A percentile compares a stretch with the other conserved stretches of the same genome.
These are phyloP conservation scores for Gephyroberyx darwinii DNA, from an alignment of 2,797 vertebrate species.

Conservation along the genomic window DNA sequence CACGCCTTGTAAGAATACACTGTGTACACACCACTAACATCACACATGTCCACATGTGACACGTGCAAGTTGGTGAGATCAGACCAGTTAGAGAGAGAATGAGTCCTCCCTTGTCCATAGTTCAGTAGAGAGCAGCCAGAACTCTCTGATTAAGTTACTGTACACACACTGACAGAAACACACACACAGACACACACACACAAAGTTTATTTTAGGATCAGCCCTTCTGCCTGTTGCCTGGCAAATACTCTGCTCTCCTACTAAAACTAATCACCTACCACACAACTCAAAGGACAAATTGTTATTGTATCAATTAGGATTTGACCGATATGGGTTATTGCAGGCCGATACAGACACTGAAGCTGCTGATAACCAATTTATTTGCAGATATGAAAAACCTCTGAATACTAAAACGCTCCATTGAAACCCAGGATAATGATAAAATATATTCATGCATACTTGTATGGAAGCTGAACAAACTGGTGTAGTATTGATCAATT, in stretches of 20 bases:
- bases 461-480: slow-evolving; percentile 14
- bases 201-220: slow-evolving; percentile 74
- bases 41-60: slow-evolving; percentile 44
- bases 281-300: neutral
- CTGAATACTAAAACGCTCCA: too few species aligned
- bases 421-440: too few species aligned
- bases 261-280: neutral
- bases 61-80: slow-evolving; percentile 48
- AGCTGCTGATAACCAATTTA: too few species aligned
- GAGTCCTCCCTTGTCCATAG: slow-evolving; percentile 49
- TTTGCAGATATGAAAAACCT: too few species aligned
- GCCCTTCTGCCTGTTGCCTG: slow-evolving; percentile 66
- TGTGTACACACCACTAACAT: slow-evolving; percentile 14
- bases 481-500: neutral
- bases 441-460: too few species aligned
- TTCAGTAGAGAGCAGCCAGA: slow-evolving; percentile 38
- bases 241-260: slow-evolving; percentile 31
- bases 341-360: too few species aligned
- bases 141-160: slow-evolving; percentile 60
- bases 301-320: neutral
- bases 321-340: neutral
- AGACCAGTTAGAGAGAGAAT: slow-evolving; percentile 42
- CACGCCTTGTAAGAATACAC: neutral
- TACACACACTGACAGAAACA: slow-evolving; percentile 35
- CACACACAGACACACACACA: slow-evolving; percentile 39